Evolutionary conservation across 2,113 vertebrate genomes (phyloP), one percentile per base, ranked within the genome.

Genomic region (Nothoprocta perdicaria): DNA sequence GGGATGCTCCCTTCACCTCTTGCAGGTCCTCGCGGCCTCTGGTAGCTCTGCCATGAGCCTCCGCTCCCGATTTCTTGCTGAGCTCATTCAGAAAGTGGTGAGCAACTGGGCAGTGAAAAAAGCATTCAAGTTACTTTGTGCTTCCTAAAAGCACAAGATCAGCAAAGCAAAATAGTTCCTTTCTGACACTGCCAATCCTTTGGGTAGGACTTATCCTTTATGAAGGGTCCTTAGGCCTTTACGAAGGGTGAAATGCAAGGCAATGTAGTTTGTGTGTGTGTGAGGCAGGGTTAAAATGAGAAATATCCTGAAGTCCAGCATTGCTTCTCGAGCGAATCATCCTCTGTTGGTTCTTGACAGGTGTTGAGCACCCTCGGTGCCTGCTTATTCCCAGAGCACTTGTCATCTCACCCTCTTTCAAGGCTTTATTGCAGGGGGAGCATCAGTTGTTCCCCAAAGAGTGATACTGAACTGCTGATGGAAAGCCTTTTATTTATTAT

Each of bases 1-100:
- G 24, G 52, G 26, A 7, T 52, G 53, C 27, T 16, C 53, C 27
- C 26, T 13, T 55, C 27, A 11, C 53, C 14, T 10, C 53, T 31
- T 26, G 18, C 12, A 29, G 12, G 16, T 38, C 33, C 33, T 19
- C 5, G 0, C 1, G 6, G n/a, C 55, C 63, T 33, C 31, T 7
- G 1, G 21, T 27, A 27, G 35, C 46, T 14, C 9, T 52, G 46
- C 53, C 8, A 15, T 38, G 46, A 12, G 35, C n/a, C 46, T 50
- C n/a, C 33, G 8, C n/a, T 31, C 38, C 16, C 12, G 13, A 14
- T 57, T 14, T 5, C 0, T 0, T 0, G 12, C 13, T 11, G 15
- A 4, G 12, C 26, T 48, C 48, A 18, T 18, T 33, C 50, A 27
- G 1, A 4, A 41, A n/a, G 6, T 19, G 0, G 5, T 35, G 19